Percentiles rank a stretch among this genome's conserved stretches.
Evolutionary conservation across 1,140 invertebrate species (phyloP).

Genomic region (Sycobia sp.): DNA sequence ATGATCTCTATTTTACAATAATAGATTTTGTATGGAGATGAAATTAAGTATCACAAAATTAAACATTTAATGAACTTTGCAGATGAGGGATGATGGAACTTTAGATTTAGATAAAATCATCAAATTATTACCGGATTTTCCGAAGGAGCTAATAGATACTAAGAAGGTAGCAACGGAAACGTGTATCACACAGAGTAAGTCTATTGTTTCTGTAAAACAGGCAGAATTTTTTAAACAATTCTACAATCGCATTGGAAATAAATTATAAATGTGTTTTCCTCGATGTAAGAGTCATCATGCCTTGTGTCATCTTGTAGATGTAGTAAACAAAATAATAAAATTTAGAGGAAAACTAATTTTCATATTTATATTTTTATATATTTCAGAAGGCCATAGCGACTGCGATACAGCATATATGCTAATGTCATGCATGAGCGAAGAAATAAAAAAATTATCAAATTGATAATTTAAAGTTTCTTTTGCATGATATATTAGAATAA

Average conservation of each 20-base stretch:
- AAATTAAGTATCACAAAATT: too few relatives aligned
- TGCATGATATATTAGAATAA: too few relatives aligned
- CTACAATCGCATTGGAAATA: not conserved
- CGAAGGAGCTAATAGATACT: not conserved
- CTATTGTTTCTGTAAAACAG: too few relatives aligned
- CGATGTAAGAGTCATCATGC: too few relatives aligned
- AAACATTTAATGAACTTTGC: too few relatives aligned
- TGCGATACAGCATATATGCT: not conserved
- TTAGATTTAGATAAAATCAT: not conserved
- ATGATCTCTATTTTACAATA: too few relatives aligned
- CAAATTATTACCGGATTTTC: not conserved
- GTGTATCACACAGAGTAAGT: not conserved
- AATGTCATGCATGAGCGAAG: not conserved
- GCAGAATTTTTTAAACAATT: not conserved
- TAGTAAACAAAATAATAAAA: too few relatives aligned
- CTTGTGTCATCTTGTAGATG: too few relatives aligned
- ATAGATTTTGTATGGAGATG: too few relatives aligned
- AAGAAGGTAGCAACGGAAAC: not conserved
- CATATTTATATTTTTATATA: not conserved
- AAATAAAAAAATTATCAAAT: not conserved
- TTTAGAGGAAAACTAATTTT: too few relatives aligned
- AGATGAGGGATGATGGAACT: not conserved
- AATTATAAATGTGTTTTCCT: not conserved
- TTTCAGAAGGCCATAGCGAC: not conserved
- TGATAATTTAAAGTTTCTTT: too few relatives aligned